Percentiles rank a stretch among this genome's conserved stretches.
Evolutionary conservation across 2,888 invertebrate genomes (phyloP).

Genomic region (Scaptomyza flava): DNA sequence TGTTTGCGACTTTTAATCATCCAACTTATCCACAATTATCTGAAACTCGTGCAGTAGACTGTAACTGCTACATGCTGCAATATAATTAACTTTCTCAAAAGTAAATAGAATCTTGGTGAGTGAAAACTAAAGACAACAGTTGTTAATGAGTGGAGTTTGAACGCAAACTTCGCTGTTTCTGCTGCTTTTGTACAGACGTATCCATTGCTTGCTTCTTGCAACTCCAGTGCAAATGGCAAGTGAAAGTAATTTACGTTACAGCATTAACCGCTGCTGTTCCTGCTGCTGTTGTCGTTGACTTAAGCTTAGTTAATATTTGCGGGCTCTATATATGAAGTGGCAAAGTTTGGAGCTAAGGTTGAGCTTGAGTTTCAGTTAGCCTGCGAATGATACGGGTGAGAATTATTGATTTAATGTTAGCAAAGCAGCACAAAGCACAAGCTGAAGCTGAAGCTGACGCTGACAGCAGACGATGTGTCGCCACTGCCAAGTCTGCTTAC

Average conservation of each 20-base stretch:
- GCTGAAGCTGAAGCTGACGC: constrained; percentile 29
- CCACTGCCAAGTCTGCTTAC: constrained; percentile 37
- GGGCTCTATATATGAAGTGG: constrained; percentile 43
- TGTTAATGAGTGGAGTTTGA: constrained; percentile 68
- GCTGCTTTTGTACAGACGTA: constrained; percentile 6
- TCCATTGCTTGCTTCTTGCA: constrained; percentile 15
- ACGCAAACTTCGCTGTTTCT: constrained; percentile 22
- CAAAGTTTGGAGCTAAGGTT: constrained; percentile 23
- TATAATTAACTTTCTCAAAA: constrained; percentile 73
- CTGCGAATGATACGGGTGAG: constrained; percentile 65
- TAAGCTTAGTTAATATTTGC: constrained; percentile 63
- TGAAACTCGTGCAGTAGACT: background rate
- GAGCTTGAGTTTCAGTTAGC: constrained; percentile 3
- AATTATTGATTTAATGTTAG: constrained; percentile 67
- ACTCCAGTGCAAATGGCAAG: constrained; percentile 29
- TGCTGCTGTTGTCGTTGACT: constrained; percentile 47
- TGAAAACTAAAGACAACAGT: constrained; percentile 70
- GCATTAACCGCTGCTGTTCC: constrained; percentile 4
- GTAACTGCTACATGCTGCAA: constrained; percentile 29
- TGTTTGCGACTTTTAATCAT: background rate
- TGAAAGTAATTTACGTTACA: constrained; percentile 49
- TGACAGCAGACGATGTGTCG: constrained; percentile 63
- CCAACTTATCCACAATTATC: background rate
- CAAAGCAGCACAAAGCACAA: constrained; percentile 32
- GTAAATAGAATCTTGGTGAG: constrained; percentile 66